Conservation (phyloP, 2,888 invertebrate species). For the Andricus curvator region DNA sequence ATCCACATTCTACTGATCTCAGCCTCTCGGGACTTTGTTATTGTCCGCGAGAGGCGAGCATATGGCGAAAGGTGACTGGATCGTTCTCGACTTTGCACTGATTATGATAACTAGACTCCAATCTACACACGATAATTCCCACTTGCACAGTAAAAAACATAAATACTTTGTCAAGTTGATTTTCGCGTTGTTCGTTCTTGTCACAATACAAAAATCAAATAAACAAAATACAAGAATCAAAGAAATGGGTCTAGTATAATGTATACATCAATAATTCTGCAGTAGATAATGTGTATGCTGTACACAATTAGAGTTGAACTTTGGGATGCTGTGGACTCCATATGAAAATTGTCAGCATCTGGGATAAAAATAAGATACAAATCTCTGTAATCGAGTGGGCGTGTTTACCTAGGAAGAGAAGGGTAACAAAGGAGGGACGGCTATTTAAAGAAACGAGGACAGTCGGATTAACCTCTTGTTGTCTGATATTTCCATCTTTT, state of each 20-base stretch:
- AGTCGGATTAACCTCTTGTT: not conserved
- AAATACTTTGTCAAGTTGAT: too few relatives aligned
- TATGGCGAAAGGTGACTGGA: constrained; percentile 37
- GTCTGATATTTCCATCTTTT: not conserved
- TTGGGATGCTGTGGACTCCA: not conserved
- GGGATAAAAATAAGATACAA: constrained; percentile 22
- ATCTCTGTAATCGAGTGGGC: constrained; percentile 17
- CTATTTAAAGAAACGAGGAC: constrained; percentile 35
- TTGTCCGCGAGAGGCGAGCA: constrained; percentile 30
- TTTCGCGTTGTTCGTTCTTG: too few relatives aligned
- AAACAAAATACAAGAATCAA: too few relatives aligned
- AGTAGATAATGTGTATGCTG: not conserved
- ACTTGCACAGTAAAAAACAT: not conserved
- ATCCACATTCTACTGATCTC: not conserved
- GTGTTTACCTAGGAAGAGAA: constrained; percentile 20
- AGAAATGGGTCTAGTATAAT: not conserved
- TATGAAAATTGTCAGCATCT: not conserved
- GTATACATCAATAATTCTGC: not conserved
- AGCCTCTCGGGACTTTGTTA: constrained; percentile 24
- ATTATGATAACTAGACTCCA: constrained; percentile 5
- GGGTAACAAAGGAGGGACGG: not conserved
- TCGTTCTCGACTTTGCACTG: constrained; percentile 23
- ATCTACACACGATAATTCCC: not conserved
- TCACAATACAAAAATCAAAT: too few relatives aligned
- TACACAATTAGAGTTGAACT: not conserved